phyloP scores from a whole-genome alignment of 1,140 invertebrate species.

The Procambarus virginalis region DNA sequence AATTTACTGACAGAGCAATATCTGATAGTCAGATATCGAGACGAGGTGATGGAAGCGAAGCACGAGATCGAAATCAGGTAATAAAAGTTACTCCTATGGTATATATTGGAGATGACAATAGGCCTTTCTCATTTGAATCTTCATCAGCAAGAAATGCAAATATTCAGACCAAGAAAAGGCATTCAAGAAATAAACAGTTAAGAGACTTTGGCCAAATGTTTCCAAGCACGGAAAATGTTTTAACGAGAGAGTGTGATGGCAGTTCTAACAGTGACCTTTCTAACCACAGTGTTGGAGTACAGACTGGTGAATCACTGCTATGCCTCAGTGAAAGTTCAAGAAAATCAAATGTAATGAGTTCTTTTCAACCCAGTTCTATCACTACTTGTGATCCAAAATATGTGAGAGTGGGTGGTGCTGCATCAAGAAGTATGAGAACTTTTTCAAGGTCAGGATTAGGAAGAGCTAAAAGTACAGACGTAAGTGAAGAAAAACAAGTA shows the following conservation, averaged over 20 bases:
- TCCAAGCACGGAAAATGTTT: slow-evolving; percentile 41
- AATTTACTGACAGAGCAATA: slow-evolving; percentile 3
- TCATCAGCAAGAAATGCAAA: neutral
- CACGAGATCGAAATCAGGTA: slow-evolving; percentile 29
- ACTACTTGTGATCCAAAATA: neutral
- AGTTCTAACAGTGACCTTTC: neutral
- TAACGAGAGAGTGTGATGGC: neutral
- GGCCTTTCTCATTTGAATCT: neutral
- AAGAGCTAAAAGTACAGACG: too few species aligned
- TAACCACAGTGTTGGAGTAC: slow-evolving; percentile 32
- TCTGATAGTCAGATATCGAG: slow-evolving; percentile 39
- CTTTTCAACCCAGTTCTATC: neutral
- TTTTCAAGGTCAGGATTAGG: neutral
- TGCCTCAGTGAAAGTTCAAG: slow-evolving; percentile 1
- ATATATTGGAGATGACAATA: neutral
- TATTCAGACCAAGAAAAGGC: neutral
- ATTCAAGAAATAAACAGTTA: neutral
- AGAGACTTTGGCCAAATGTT: slow-evolving; percentile 61
- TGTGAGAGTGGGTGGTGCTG: neutral
- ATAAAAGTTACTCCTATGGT: neutral
- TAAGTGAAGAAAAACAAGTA: neutral
- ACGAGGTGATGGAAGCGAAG: slow-evolving; percentile 50
- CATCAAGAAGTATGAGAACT: neutral
- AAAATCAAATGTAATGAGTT: neutral
- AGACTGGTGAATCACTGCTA: slow-evolving; percentile 52